These are phyloP conservation scores for Rotaria magnacalcarata DNA, from an alignment of 2,888 invertebrate genomes.

Conservation along the genomic window DNA sequence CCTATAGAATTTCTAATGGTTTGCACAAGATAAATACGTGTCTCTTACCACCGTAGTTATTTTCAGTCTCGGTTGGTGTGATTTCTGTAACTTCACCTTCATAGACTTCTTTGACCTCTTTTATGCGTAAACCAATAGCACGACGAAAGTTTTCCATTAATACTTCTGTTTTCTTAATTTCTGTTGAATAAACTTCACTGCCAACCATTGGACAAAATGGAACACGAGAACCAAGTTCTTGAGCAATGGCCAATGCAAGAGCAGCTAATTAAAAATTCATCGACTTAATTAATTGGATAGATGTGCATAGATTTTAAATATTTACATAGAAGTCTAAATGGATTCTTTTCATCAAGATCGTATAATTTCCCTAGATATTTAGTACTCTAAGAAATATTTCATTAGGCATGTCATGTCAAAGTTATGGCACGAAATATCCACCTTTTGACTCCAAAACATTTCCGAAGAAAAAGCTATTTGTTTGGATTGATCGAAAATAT, in stretches of 20 bases:
- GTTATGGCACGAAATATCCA: too few species aligned
- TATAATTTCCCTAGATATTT: too few species aligned
- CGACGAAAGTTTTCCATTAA: conserved; percentile 97
- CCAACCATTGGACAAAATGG: conserved; percentile 68
- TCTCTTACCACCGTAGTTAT: conserved; percentile 76
- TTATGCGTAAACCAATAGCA: conserved; percentile 70
- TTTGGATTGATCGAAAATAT: too few species aligned
- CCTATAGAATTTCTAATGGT: conserved; percentile 61
- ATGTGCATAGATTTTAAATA: too few species aligned
- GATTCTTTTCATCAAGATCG: too few species aligned
- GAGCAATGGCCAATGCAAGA: conserved; percentile 91
- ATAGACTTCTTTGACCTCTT: conserved; percentile 95
- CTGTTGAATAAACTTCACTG: conserved; percentile 83
- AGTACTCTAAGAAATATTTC: too few species aligned
- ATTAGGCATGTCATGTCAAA: too few species aligned
- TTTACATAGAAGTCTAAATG: too few species aligned
- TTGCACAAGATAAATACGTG: background rate
- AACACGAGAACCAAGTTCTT: conserved; percentile 87
- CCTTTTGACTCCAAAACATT: too few species aligned
- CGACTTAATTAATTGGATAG: too few species aligned
- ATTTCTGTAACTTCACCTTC: conserved; percentile 97
- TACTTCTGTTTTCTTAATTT: conserved; percentile 98
- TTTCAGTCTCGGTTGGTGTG: conserved; percentile 94
- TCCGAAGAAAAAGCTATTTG: too few species aligned
- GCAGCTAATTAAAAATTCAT: conserved; percentile 67